These are phyloP conservation scores for Megaptera novaeangliae DNA, from an alignment of 2,113 vertebrate genomes.

Conservation along the genomic window DNA sequence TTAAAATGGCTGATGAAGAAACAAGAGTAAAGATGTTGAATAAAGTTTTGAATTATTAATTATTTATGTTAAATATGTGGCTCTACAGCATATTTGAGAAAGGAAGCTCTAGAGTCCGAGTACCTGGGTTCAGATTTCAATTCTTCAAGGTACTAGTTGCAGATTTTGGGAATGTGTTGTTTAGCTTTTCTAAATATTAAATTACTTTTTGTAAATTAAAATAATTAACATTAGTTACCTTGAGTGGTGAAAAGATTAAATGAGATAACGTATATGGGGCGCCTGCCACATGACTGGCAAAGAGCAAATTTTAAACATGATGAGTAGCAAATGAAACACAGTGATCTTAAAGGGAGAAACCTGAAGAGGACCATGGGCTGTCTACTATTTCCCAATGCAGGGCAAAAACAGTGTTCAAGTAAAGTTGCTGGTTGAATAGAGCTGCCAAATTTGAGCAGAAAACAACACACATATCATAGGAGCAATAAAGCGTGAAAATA, in stretches of 20 bases:
- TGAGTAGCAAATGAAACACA: neutral
- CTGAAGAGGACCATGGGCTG: fast-evolving
- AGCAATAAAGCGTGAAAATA: neutral
- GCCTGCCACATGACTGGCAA: neutral
- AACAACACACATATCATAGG: neutral
- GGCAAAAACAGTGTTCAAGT: neutral
- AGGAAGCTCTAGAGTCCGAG: neutral
- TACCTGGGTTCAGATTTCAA: neutral
- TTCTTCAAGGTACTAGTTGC: neutral
- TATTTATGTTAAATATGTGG: neutral
- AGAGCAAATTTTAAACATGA: neutral
- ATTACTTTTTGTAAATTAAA: neutral
- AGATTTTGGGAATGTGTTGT: neutral
- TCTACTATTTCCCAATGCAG: neutral
- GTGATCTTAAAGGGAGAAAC: neutral
- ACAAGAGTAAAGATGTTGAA: neutral
- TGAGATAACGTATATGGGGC: neutral
- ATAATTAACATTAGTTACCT: neutral
- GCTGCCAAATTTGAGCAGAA: neutral
- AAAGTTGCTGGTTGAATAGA: neutral
- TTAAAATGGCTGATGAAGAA: neutral
- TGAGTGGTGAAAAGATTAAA: neutral
- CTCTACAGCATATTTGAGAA: neutral
- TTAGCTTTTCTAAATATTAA: neutral
- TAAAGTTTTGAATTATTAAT: neutral